Evolutionary conservation across 1,140 invertebrate genomes (phyloP).

Genomic region (Brachionus plicatilis): DNA sequence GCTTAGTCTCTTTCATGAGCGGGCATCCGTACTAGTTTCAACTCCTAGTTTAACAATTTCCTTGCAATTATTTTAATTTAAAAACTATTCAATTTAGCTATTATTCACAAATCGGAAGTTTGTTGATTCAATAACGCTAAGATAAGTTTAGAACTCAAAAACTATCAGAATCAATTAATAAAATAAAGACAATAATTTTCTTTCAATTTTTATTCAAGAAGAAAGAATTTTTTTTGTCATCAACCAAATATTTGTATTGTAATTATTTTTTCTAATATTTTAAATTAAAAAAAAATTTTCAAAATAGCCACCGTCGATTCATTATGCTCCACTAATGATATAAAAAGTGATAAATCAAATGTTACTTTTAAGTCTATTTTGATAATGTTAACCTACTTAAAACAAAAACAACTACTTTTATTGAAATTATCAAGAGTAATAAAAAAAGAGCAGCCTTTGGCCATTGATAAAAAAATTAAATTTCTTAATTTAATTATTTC

Average conservation of each 20-base stretch:
- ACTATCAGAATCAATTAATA: neutral
- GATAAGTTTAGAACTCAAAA: neutral
- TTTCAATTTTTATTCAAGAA: no score
- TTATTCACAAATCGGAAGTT: neutral
- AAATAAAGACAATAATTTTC: neutral
- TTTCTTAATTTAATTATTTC: neutral
- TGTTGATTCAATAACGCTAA: neutral
- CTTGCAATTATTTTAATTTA: neutral
- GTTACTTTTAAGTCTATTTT: neutral
- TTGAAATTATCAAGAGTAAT: neutral
- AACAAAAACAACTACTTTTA: neutral
- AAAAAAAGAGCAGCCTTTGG: neutral
- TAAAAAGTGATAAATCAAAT: neutral
- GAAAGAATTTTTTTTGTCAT: no score
- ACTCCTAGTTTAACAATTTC: neutral
- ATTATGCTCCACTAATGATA: neutral
- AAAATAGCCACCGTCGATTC: neutral
- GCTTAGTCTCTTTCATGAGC: neutral
- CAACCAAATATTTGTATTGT: no score
- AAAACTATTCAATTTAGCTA: neutral
- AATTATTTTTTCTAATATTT: neutral
- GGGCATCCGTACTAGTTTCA: neutral
- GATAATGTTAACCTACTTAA: neutral
- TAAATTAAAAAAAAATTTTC: neutral
- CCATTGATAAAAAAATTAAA: neutral